Base-by-base conservation (phyloP, 2,797 vertebrate species). In the Gila robusta region DNA sequence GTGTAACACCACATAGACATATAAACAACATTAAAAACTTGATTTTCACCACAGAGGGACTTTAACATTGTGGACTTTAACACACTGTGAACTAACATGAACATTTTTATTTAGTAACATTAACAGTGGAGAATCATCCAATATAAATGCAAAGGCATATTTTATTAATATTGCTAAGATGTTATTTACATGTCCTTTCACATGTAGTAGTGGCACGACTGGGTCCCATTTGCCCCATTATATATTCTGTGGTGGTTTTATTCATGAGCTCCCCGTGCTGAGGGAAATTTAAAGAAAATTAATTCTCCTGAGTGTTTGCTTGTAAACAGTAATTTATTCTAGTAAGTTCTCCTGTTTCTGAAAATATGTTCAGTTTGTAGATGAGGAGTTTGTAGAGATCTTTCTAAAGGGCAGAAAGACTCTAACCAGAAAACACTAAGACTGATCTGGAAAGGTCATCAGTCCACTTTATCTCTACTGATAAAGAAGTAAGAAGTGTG, bases 401-500 rank as follows among this genome's bases (percentile, higher is more conserved):
- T 77, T 77, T 77, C 59, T 77, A 84, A 84, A 84, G 56, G 72
- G 39, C 81, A 83, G 54, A 49, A 19, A 41, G 21, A 35, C 41
- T 73, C 74, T 64, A 44, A 23, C 21, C 23, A 49, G 41, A n/a
- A 74, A 74, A 49, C 12, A 37, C 21, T 14, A 37, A 52, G 41
- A 64, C 26, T 66, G 21, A 83, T 74, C 21, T 83, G 39, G 28
- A 83, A 83, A 83, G 82, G 56, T 12, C 56, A 83, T 74, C 81
- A 74, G 52, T 44, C 16, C 9, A 23, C 52, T 59, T 32, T 76
- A 26, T 59, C 76, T 62, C 12, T 59, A 79, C 19, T 79, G 37
- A 44, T 82, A 74, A 83, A 74, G 26, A 54, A 23, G 49, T n/a
- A 70, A 19, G 19, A 83, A 64, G 39, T 83, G 70, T 83, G 26